Conservation (phyloP, 2,888 invertebrate genomes). For the Ophioninae sp. region DNA sequence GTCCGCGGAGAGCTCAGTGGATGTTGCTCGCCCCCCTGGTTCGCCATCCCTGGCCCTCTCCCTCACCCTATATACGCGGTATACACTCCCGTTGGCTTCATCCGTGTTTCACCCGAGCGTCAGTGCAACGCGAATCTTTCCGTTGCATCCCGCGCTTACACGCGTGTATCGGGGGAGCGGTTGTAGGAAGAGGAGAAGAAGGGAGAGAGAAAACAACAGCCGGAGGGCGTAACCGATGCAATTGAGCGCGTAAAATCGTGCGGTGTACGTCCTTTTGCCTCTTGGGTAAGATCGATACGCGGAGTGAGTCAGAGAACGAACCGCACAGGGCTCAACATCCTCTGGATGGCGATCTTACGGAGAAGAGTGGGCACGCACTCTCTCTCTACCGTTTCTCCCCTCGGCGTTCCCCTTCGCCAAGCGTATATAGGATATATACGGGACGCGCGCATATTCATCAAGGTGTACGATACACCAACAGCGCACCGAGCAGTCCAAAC, state of each 20-base stretch:
- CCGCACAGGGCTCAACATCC: slow-evolving; percentile 39
- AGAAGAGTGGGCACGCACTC: slow-evolving; percentile 58
- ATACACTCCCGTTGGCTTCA: slow-evolving; percentile 28
- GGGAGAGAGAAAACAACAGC: slow-evolving; percentile 42
- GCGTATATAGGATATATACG: not conserved
- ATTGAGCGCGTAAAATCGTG: slow-evolving; percentile 32
- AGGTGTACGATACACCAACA: not conserved
- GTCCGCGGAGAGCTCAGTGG: slow-evolving; percentile 66
- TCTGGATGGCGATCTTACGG: slow-evolving; percentile 33
- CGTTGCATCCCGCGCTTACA: slow-evolving; percentile 45
- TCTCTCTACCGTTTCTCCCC: slow-evolving; percentile 29
- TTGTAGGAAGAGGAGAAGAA: not conserved
- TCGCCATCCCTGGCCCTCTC: slow-evolving; percentile 30
- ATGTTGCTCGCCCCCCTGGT: slow-evolving; percentile 33
- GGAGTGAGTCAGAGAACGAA: slow-evolving; percentile 38
- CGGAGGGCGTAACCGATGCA: slow-evolving; percentile 43
- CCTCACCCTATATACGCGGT: slow-evolving; percentile 37
- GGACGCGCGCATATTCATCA: not conserved
- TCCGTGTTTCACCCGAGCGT: slow-evolving; percentile 25
- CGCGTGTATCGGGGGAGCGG: not conserved
- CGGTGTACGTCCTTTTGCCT: slow-evolving; percentile 55
- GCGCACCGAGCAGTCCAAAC: not conserved
- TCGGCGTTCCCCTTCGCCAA: not conserved
- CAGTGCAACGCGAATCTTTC: slow-evolving; percentile 36
- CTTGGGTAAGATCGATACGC: slow-evolving; percentile 16